These are phyloP conservation scores for Sus cebifrons DNA, from an alignment of 2,797 vertebrate genomes.

Conservation along the genomic window DNA sequence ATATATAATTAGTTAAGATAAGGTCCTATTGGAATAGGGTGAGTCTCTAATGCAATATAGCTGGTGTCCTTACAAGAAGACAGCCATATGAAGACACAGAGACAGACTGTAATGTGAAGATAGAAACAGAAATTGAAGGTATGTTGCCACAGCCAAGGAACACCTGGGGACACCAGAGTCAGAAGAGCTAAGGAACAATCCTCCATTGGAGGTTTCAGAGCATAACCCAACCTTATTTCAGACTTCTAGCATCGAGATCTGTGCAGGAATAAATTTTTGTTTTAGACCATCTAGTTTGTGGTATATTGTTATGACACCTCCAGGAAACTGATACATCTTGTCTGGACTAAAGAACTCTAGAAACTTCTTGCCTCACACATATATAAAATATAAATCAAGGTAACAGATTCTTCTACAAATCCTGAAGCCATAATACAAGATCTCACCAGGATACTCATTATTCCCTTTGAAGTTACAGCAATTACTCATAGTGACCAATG, in stretches of 20 bases:
- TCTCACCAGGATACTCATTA: background rate
- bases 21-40: background rate
- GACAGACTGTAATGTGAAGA: background rate
- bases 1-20: background rate
- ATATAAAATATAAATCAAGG: slow-evolving; percentile 8
- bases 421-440: background rate
- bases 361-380: background rate
- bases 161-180: background rate
- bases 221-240: background rate
- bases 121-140: background rate
- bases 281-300: background rate
- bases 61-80: background rate
- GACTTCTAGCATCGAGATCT: background rate
- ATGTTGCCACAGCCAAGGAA: background rate
- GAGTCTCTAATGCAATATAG: background rate
- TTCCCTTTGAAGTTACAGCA: background rate
- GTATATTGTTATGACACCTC: background rate
- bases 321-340: background rate
- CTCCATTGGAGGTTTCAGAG: background rate
- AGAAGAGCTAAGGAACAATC: background rate
- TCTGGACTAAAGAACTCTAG: background rate
- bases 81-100: background rate
- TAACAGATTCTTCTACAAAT: slow-evolving; percentile 4
- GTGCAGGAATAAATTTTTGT: background rate
- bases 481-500: background rate